Base-by-base conservation (phyloP, 2,797 vertebrate species). In the Muscicapa striata region DNA sequence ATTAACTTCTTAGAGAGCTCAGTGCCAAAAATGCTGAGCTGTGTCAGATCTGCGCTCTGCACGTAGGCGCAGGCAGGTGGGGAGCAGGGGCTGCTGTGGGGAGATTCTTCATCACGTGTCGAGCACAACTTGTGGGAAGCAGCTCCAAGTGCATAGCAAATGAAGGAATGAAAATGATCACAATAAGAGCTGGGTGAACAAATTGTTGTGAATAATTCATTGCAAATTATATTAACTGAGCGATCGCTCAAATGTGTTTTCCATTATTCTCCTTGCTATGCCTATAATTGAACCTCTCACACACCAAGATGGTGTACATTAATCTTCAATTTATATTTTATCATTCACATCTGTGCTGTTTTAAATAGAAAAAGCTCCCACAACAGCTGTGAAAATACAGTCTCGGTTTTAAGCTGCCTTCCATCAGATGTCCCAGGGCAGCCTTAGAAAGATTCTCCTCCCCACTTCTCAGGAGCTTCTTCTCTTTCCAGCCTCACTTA, bases 121-220 rank as follows among this genome's bases (percentile, higher is more conserved):
- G 5, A 81, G 83, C 55, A 27, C 22, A 48, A 82, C 46, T 38
- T 67, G 95, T 90, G 91, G 94, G 91, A 94, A 93, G 95, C 80
- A 6, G 52, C 34, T 94, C 68, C 74, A 34, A 94, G 63, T 0
- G 24, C 86, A 49, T 0, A 67, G 67, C 84, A 49, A 92, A 87
- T 51, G 92, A 84, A 90, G 77, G 87, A 76, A 86, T 16, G 74
- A 73, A 84, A 95, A 81, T 2, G 9, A 93, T 93, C 64, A 94
- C 90, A 94, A 68, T 93, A 70, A 89, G 93, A 95, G 89, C 84
- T 26, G 68, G 74, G 83, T 62, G 93, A 95, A 77, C 94, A 96
- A 95, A 95, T 34, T 54, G 84, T 83, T 93, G 91, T 94, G 95
- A 97, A 96, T 97, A 94, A 96, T 96, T 97, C 95, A 96, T 93